These are phyloP conservation scores for Tanytarsus gracilentus DNA, from an alignment of 2,888 invertebrate species.

Conservation along the genomic window DNA sequence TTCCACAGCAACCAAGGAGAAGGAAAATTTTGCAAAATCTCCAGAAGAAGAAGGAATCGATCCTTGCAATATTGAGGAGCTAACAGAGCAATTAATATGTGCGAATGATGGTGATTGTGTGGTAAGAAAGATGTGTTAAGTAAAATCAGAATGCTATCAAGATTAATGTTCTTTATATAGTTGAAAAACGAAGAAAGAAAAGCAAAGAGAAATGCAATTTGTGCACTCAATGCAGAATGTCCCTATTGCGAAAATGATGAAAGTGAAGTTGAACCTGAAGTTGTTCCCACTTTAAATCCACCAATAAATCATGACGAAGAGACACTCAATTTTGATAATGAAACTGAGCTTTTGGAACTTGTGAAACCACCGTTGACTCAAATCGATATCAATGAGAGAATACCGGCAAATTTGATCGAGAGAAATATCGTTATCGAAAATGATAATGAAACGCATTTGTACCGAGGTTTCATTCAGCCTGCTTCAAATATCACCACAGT, in stretches of 20 bases:
- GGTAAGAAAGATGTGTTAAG: too few relatives aligned
- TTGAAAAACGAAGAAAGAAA: background rate
- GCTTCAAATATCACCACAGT: conserved; percentile 17
- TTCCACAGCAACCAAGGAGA: too few relatives aligned
- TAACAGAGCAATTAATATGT: background rate
- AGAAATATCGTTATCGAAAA: conserved; percentile 17
- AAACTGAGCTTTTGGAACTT: too few relatives aligned
- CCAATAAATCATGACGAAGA: background rate
- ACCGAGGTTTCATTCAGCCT: conserved; percentile 17
- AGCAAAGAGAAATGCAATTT: background rate
- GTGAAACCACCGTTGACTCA: too few relatives aligned
- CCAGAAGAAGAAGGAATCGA: too few relatives aligned
- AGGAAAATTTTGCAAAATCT: too few relatives aligned
- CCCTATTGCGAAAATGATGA: background rate
- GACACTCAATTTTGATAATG: too few relatives aligned
- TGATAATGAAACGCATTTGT: conserved; percentile 22
- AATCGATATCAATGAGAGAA: background rate
- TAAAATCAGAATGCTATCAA: too few relatives aligned
- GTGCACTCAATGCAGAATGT: background rate
- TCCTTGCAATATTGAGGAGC: background rate
- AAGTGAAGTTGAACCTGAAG: background rate
- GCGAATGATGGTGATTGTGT: background rate
- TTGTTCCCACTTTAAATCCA: background rate
- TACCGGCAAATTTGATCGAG: background rate
- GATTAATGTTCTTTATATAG: too few relatives aligned